phyloP scores from a whole-genome alignment of 2,113 vertebrate species.

The Callorhinus ursinus region DNA sequence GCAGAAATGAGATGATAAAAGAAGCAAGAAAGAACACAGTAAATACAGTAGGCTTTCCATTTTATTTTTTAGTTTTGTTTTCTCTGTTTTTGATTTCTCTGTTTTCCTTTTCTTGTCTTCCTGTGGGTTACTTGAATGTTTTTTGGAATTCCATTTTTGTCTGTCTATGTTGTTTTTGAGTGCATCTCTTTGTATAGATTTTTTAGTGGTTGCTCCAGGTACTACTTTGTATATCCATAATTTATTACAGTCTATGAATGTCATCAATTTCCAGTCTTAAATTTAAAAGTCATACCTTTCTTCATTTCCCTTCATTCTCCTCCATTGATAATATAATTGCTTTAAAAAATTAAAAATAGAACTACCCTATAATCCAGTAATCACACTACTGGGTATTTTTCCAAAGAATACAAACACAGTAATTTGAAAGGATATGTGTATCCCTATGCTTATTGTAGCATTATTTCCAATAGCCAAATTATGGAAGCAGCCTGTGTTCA shows the following conservation, averaged over 20 bases:
- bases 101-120: not conserved
- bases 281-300: not conserved
- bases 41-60: not conserved
- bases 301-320: not conserved
- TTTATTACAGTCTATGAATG: not conserved
- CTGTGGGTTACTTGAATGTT: not conserved
- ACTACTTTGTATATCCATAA: not conserved
- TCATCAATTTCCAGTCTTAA: not conserved
- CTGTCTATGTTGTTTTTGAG: not conserved
- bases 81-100: not conserved
- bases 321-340: not conserved
- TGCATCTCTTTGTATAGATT: not conserved
- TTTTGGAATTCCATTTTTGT: not conserved
- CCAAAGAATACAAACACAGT: not conserved
- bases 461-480: not conserved
- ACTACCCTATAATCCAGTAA: not conserved
- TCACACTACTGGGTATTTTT: not conserved
- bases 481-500: not conserved
- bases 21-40: not conserved
- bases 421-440: not conserved
- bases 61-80: constrained; percentile 14
- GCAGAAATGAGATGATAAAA: not conserved
- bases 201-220: not conserved
- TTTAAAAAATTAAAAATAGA: not conserved
- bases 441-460: not conserved